These are phyloP conservation scores for Pseudotriccus pelzelni DNA, from an alignment of 2,797 vertebrate species.

Conservation along the genomic window DNA sequence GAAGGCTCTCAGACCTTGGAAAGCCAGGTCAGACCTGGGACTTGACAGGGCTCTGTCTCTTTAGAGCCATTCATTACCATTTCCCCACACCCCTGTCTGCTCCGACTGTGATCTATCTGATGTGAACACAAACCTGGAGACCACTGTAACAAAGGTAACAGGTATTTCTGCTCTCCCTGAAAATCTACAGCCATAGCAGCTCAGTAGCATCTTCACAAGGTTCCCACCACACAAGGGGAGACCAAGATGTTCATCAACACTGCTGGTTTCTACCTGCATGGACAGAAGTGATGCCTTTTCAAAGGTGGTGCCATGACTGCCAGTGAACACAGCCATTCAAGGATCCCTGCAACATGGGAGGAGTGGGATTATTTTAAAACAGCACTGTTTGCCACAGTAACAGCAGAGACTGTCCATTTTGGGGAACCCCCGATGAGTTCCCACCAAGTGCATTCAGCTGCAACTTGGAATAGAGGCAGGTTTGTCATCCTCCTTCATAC, in stretches of 20 bases:
- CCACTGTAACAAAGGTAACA: background rate
- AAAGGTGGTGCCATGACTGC: background rate
- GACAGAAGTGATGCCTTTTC: background rate
- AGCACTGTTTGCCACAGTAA: background rate
- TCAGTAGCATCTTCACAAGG: background rate
- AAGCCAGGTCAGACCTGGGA: background rate
- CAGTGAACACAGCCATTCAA: background rate
- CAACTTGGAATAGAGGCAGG: background rate
- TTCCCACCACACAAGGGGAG: background rate
- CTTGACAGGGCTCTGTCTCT: background rate
- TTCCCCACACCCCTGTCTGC: background rate
- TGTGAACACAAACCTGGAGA: background rate
- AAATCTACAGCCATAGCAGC: background rate
- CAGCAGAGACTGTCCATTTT: background rate
- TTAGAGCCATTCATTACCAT: background rate
- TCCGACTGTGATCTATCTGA: background rate
- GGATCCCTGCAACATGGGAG: background rate
- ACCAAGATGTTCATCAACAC: background rate
- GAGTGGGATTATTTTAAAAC: background rate
- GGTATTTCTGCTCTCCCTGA: background rate
- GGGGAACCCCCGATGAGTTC: background rate
- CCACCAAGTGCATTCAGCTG: background rate
- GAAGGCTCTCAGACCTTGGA: background rate
- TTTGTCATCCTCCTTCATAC: background rate
- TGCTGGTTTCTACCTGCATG: background rate